These are phyloP conservation scores for Xiphophorus birchmanni DNA, from an alignment of 2,797 vertebrate species.

Conservation along the genomic window DNA sequence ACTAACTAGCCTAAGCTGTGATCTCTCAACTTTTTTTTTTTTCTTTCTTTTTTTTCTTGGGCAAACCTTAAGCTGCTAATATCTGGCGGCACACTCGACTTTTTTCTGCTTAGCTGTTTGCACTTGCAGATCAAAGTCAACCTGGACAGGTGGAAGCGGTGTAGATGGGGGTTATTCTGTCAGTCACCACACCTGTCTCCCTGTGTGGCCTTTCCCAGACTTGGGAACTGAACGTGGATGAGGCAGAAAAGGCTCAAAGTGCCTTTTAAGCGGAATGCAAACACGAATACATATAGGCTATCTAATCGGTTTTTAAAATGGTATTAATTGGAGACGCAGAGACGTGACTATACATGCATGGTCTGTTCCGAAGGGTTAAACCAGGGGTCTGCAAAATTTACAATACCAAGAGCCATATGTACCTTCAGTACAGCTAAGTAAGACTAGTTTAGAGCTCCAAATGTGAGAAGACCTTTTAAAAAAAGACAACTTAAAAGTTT, in stretches of 20 bases:
- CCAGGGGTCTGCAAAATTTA: too few species aligned
- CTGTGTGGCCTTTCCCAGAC: slow-evolving; percentile 62
- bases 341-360: neutral
- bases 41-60: neutral
- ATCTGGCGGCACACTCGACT: neutral
- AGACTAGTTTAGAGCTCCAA: too few species aligned
- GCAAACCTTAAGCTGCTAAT: slow-evolving; percentile 7
- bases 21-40: neutral
- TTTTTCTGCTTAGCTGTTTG: slow-evolving; percentile 37
- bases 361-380: neutral
- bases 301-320: slow-evolving; percentile 11
- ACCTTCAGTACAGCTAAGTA: too few species aligned
- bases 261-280: slow-evolving; percentile 49
- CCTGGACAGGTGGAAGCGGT: slow-evolving; percentile 61
- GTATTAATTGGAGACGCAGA: neutral
- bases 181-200: slow-evolving; percentile 64
- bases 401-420: too few species aligned
- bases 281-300: slow-evolving; percentile 5
- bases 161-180: slow-evolving; percentile 41
- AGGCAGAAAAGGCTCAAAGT: slow-evolving; percentile 33
- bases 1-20: neutral
- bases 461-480: too few species aligned
- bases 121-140: slow-evolving; percentile 59
- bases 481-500: too few species aligned
- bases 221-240: slow-evolving; percentile 32